A percentile compares a stretch with the other conserved stretches of the same genome.
These are phyloP conservation scores for Ectropis grisescens DNA, from an alignment of 1,140 invertebrate species.

Conservation along the genomic window DNA sequence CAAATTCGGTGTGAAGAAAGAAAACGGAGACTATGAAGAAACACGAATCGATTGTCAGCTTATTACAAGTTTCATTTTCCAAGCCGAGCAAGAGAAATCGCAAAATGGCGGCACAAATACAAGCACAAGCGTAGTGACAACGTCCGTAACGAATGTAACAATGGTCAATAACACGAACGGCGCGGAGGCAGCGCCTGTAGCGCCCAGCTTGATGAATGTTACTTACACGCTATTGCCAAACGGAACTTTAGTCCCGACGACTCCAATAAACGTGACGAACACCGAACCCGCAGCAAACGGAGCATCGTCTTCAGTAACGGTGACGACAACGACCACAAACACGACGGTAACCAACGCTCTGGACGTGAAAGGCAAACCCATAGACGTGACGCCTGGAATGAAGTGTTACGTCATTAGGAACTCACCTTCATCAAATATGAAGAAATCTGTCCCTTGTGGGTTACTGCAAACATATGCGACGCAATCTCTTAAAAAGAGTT, in stretches of 20 bases:
- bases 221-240: constrained; percentile 41
- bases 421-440: constrained; percentile 35
- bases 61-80: constrained; percentile 48
- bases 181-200: constrained; percentile 2
- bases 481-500: constrained; percentile 43
- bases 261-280: constrained; percentile 13
- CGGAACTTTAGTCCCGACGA: constrained; percentile 39
- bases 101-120: constrained; percentile 27
- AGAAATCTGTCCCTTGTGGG: constrained; percentile 37
- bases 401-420: constrained; percentile 49
- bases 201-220: constrained; percentile 8
- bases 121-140: constrained; percentile 24
- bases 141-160: constrained; percentile 46
- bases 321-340: constrained; percentile 42
- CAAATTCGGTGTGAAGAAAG: constrained; percentile 50
- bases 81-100: constrained; percentile 28
- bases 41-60: constrained; percentile 55
- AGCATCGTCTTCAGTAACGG: constrained; percentile 28
- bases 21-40: constrained; percentile 56
- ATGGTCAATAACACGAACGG: constrained; percentile 29
- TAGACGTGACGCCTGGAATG: constrained; percentile 53
- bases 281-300: constrained; percentile 6
- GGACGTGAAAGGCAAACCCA: constrained; percentile 46
- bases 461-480: constrained; percentile 47
- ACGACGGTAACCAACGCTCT: constrained; percentile 45